These are phyloP conservation scores for Clitarchus hookeri DNA, from an alignment of 2,888 invertebrate genomes.

Conservation along the genomic window DNA sequence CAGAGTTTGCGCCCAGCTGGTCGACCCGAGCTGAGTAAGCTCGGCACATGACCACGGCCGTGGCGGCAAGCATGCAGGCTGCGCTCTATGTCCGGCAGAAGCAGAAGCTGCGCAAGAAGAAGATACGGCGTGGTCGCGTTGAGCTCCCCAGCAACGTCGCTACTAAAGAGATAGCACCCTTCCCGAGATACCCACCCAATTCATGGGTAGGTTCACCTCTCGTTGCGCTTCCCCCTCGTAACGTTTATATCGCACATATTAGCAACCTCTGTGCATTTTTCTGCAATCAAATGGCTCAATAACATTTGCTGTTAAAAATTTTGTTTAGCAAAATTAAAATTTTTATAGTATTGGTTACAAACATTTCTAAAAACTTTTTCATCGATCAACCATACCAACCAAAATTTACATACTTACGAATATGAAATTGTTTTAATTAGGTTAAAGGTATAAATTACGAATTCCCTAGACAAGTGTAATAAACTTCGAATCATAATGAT, in stretches of 20 bases:
- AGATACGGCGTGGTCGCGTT: conserved; percentile 51
- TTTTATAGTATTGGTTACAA: too few relatives aligned
- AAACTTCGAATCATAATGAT: too few relatives aligned
- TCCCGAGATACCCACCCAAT: conserved; percentile 84
- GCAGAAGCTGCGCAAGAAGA: conserved; percentile 83
- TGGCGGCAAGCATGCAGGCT: conserved; percentile 77
- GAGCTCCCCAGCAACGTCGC: conserved; percentile 87
- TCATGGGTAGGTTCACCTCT: conserved; percentile 61
- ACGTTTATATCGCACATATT: background rate
- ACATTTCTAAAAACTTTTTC: too few relatives aligned
- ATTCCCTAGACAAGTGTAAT: too few relatives aligned
- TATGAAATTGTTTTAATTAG: too few relatives aligned
- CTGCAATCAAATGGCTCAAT: too few relatives aligned
- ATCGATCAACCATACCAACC: too few relatives aligned
- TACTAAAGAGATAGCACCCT: conserved; percentile 83
- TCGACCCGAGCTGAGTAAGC: background rate
- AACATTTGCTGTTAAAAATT: too few relatives aligned
- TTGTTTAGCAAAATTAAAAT: too few relatives aligned
- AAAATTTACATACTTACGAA: too few relatives aligned
- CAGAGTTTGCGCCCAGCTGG: background rate
- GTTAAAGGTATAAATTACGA: too few relatives aligned
- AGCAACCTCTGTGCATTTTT: too few relatives aligned
- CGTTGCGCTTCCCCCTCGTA: background rate
- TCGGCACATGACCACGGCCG: conserved; percentile 36
- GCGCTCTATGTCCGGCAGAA: conserved; percentile 90